Evolutionary conservation across 2,888 invertebrate species (phyloP), one percentile per base, ranked within the genome.

Genomic region (Lutraria lutraria): DNA sequence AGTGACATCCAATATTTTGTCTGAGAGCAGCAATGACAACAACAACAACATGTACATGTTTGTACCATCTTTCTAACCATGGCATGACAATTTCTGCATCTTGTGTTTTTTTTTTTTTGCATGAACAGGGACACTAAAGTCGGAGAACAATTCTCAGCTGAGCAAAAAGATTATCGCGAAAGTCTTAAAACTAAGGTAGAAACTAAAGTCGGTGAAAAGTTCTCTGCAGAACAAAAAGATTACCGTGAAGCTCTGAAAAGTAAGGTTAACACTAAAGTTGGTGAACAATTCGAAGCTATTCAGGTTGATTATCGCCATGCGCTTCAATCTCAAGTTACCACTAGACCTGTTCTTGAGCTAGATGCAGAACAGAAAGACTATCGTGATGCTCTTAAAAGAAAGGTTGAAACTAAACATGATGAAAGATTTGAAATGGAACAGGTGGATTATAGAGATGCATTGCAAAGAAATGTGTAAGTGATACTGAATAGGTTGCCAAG

Each of bases 91-190:
- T 76, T n/a, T 76, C 8, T 76, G 76, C 76, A 76, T 76, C 76
- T 31, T 76, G 76, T 68, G 63, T 68, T 25, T 68, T 10, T 3
- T 68, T 63, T 34, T 13, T 82, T 68, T 43, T 83, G 90, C 90
- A 89, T 92, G 90, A 87, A 60, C 85, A 92, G 92, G 53, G 83
- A 83, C 29, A 90, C 91, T 10, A 91, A 90, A 85, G 88, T 91
- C 31, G 92, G 88, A 34, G 87, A 89, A 56, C 81, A 83, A 80
- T 91, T 89, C 86, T 87, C 86, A 54, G 83, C 86, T 72, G 92
- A 92, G 60, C 95, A 95, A 88, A 88, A 94, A 43, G 95, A 95
- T 89, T 95, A 94, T 85, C 88, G 95, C 25, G 94, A 94, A 19
- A 83, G 85, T 31, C 85, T 92, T 52, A 90, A 90, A 91, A 89